Conservation (phyloP, 2,888 invertebrate genomes). For the Drosophila mayaguana region DNA sequence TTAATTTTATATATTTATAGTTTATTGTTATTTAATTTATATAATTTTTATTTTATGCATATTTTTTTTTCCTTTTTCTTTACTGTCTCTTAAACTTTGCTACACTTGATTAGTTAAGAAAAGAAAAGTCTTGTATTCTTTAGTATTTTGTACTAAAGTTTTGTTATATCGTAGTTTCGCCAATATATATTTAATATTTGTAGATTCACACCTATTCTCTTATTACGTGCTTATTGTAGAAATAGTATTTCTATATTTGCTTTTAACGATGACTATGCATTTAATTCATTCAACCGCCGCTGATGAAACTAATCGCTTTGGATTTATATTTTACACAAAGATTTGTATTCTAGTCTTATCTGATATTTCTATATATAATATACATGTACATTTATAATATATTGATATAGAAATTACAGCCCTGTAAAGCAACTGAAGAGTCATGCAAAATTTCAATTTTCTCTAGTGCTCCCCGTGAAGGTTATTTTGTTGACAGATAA, state of each 20-base stretch:
- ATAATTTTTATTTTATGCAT: too few species aligned
- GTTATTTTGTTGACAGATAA: constrained; percentile 51
- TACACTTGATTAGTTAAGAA: background rate
- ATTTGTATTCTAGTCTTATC: constrained; percentile 6
- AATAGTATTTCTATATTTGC: constrained; percentile 5
- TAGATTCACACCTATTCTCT: too few species aligned
- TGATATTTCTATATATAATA: background rate
- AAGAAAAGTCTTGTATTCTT: background rate
- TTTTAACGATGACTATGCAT: constrained; percentile 11
- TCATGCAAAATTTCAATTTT: constrained; percentile 51
- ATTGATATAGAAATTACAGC: background rate
- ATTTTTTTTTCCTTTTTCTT: background rate
- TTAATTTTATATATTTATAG: too few species aligned
- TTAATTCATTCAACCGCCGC: background rate
- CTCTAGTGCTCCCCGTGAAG: constrained; percentile 24
- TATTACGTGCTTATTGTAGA: background rate
- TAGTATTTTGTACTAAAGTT: background rate
- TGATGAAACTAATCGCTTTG: background rate
- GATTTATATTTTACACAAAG: background rate
- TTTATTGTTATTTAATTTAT: too few species aligned
- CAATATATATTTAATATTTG: too few species aligned
- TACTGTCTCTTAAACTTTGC: background rate
- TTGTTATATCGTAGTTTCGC: background rate
- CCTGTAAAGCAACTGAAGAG: background rate
- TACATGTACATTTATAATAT: background rate